These are phyloP conservation scores for Trachelus iudaicus DNA, from an alignment of 2,888 invertebrate genomes.

Conservation along the genomic window DNA sequence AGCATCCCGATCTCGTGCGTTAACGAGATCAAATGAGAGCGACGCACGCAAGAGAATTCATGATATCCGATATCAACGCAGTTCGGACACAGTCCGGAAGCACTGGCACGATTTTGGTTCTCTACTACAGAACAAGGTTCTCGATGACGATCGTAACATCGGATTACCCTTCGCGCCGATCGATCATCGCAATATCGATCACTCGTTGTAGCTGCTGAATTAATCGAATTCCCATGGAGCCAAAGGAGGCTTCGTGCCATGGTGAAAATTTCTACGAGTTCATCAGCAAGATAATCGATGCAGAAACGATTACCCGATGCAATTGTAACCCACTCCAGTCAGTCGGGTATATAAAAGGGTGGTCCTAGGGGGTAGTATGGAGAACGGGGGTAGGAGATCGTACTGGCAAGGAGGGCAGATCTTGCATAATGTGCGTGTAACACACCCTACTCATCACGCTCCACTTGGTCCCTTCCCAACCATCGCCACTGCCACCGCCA, in stretches of 20 bases:
- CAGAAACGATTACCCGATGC: conserved; percentile 53
- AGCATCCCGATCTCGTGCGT: neutral
- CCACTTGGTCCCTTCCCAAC: conserved; percentile 55
- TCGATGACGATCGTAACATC: neutral
- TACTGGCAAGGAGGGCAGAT: conserved; percentile 30
- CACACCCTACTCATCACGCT: conserved; percentile 63
- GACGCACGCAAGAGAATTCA: neutral
- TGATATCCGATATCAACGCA: neutral
- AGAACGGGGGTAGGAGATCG: neutral
- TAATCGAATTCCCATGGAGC: neutral
- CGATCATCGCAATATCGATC: neutral
- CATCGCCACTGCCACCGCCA: conserved; percentile 13
- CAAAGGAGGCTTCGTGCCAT: neutral
- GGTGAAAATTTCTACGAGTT: neutral
- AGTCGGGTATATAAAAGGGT: conserved; percentile 18
- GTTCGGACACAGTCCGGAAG: neutral
- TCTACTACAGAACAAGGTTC: neutral
- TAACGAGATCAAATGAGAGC: neutral
- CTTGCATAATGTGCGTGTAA: conserved; percentile 58
- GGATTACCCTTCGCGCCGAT: neutral
- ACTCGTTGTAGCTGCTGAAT: neutral
- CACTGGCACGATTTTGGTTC: neutral
- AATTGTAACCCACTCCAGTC: conserved; percentile 44
- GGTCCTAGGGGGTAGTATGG: neutral
- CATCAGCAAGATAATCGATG: conserved; percentile 19